A percentile compares a stretch with the other conserved stretches of the same genome.
phyloP scores from a whole-genome alignment of 1,140 invertebrate genomes.

The Rhagoletis zephyria region DNA sequence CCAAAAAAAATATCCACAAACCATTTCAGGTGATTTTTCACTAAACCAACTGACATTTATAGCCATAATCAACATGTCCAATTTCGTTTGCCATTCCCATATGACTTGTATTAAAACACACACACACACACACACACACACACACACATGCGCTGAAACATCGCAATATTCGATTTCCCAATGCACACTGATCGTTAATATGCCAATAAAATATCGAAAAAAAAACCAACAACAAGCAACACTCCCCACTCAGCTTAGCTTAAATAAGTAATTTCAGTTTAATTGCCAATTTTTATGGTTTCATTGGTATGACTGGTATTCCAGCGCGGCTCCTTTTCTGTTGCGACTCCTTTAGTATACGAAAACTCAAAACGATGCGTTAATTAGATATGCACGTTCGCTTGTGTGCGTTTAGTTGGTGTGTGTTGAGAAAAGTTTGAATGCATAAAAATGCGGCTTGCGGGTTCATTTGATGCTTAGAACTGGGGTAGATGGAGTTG shows the following conservation, averaged over 20 bases:
- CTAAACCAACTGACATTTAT: slow-evolving; percentile 35
- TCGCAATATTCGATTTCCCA: background rate
- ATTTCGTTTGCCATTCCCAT: slow-evolving; percentile 7
- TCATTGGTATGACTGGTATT: slow-evolving; percentile 37
- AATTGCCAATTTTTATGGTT: slow-evolving; percentile 49
- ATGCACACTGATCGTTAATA: background rate
- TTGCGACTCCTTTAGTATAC: background rate
- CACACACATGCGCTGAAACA: background rate
- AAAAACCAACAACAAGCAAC: background rate
- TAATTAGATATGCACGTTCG: slow-evolving; percentile 32
- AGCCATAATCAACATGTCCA: slow-evolving; percentile 44
- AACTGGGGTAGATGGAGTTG: background rate
- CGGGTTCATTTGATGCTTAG: background rate
- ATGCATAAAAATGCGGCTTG: background rate
- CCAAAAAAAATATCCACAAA: slow-evolving; percentile 10
- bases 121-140: background rate
- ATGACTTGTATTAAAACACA: background rate
- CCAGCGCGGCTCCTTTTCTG: slow-evolving; percentile 32
- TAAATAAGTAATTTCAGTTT: slow-evolving; percentile 48
- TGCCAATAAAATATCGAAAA: background rate
- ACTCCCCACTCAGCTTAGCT: background rate
- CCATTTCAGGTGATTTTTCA: slow-evolving; percentile 35
- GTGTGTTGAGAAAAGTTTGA: background rate
- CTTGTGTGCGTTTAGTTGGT: background rate
- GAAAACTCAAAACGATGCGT: slow-evolving; percentile 2